Conservation (phyloP, 2,888 invertebrate genomes). For the Molorchus minor region DNA sequence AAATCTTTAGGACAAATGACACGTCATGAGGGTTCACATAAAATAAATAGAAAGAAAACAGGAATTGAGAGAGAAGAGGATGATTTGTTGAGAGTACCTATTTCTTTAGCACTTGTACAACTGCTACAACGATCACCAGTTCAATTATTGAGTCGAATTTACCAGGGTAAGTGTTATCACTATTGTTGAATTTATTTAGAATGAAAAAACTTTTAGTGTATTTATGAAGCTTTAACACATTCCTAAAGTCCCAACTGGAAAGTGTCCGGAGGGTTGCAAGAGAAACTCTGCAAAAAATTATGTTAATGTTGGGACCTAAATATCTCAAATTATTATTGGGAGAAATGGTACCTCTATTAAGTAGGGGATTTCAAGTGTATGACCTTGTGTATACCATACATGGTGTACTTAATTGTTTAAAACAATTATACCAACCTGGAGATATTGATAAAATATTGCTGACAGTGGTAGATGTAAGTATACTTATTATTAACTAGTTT, state of each 20-base stretch:
- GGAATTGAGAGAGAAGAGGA: slow-evolving; percentile 84
- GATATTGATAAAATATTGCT: slow-evolving; percentile 84
- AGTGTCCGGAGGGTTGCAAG: slow-evolving; percentile 86
- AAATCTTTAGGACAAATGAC: slow-evolving; percentile 75
- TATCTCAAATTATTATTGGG: slow-evolving; percentile 81
- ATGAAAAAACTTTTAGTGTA: slow-evolving; percentile 65
- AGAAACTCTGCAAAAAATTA: slow-evolving; percentile 91
- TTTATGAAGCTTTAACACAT: slow-evolving; percentile 90
- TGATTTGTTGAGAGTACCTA: slow-evolving; percentile 88
- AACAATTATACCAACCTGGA: slow-evolving; percentile 73
- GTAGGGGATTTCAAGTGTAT: slow-evolving; percentile 92
- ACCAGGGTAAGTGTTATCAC: slow-evolving; percentile 73
- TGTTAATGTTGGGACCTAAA: slow-evolving; percentile 82
- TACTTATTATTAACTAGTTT: too few species aligned
- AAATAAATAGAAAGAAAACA: slow-evolving; percentile 75
- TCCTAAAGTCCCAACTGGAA: slow-evolving; percentile 87
- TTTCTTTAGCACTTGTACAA: slow-evolving; percentile 92
- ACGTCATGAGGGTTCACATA: slow-evolving; percentile 79
- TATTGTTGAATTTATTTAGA: background rate
- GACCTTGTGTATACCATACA: slow-evolving; percentile 91
- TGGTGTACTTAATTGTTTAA: slow-evolving; percentile 78
- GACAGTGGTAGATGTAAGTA: slow-evolving; percentile 76
- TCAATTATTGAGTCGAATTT: slow-evolving; percentile 78
- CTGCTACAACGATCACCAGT: slow-evolving; percentile 87
- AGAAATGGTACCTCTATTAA: slow-evolving; percentile 82